Conservation (phyloP, 2,888 invertebrate genomes). For the Tetragonisca angustula region DNA sequence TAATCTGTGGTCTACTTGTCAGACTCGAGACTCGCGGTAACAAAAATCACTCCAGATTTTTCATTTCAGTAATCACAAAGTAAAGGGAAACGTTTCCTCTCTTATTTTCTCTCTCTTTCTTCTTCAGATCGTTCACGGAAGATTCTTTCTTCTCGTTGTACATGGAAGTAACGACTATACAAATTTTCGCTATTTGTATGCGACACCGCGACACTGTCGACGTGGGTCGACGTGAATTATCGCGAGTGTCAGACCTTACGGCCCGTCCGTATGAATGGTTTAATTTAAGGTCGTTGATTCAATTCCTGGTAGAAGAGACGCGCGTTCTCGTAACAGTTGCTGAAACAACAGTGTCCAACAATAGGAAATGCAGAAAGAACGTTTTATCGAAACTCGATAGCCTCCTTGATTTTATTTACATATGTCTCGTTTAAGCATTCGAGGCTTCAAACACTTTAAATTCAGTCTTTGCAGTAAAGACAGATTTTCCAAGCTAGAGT, state of each 20-base stretch:
- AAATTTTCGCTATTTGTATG: slow-evolving; percentile 81
- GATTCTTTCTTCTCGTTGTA: slow-evolving; percentile 45
- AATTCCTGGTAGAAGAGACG: slow-evolving; percentile 77
- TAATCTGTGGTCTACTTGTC: background rate
- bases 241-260: slow-evolving; percentile 78
- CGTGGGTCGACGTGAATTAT: slow-evolving; percentile 81
- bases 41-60: background rate
- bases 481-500: too few relatives aligned
- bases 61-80: slow-evolving; percentile 24
- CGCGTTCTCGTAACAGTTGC: slow-evolving; percentile 74
- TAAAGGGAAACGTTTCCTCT: slow-evolving; percentile 33
- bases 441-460: background rate
- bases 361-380: slow-evolving; percentile 29
- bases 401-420: slow-evolving; percentile 23
- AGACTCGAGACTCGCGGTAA: background rate
- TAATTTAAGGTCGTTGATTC: slow-evolving; percentile 81
- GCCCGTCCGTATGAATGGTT: slow-evolving; percentile 77
- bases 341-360: background rate
- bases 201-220: slow-evolving; percentile 74
- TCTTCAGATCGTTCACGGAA: slow-evolving; percentile 25
- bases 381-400: slow-evolving; percentile 37
- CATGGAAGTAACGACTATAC: slow-evolving; percentile 71
- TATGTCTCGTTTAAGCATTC: slow-evolving; percentile 1
- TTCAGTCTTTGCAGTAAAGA: background rate
- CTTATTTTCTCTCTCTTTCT: background rate